phyloP scores from a whole-genome alignment of 2,113 vertebrate genomes.

The Malaclemys terrapin region DNA sequence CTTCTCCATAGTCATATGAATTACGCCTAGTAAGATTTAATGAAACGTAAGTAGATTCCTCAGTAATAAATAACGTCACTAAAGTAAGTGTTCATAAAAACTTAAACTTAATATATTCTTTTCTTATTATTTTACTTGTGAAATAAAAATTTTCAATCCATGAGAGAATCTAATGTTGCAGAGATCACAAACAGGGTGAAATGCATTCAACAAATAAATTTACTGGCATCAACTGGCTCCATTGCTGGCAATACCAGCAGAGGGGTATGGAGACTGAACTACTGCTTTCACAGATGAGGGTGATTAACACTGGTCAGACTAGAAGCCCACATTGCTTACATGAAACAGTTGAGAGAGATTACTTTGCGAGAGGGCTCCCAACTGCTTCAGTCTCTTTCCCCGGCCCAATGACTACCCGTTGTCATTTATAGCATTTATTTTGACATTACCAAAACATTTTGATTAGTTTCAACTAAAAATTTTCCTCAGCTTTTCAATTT shows the following conservation, averaged over 20 bases:
- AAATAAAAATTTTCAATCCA: background rate
- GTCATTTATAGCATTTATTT: background rate
- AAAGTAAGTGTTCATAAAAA: background rate
- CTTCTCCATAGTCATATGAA: background rate
- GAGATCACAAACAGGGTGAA: background rate
- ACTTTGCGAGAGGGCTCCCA: background rate
- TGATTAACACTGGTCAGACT: rapidly evolving
- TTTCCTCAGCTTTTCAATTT: background rate
- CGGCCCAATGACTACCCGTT: background rate
- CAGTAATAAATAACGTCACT: background rate
- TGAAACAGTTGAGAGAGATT: background rate
- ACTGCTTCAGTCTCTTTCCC: background rate
- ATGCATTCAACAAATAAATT: background rate
- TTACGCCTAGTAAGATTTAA: background rate
- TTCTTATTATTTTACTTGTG: background rate
- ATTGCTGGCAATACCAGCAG: background rate
- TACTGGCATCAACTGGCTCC: background rate
- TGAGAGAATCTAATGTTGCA: background rate
- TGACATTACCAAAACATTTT: background rate
- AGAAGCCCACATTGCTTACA: rapidly evolving
- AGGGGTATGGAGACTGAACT: rapidly evolving
- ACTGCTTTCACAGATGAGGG: background rate
- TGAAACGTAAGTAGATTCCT: background rate
- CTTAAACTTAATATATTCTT: background rate
- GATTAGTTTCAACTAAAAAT: background rate